Base-by-base conservation (phyloP, 23 tunicate species). In the Phallusia fumigata region DNA sequence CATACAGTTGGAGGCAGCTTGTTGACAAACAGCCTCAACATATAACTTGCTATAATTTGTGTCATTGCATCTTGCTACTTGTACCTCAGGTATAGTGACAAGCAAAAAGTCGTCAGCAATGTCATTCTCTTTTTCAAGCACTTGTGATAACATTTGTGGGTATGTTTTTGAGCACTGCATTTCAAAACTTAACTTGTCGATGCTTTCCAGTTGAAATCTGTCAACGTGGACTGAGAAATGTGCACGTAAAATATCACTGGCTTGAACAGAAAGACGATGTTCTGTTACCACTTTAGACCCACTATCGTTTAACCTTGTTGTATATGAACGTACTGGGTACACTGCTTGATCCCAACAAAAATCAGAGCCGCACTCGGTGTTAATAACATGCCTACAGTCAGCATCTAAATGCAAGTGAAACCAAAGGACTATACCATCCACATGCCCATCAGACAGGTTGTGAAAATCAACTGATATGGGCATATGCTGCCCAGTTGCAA, bases 261-360 rank as follows among this genome's bases (percentile, higher is more conserved):
- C 78, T 28, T 76, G 19, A 24, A 82, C 45, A 5, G 26, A 13
- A 13, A 80, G 30, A 6, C 87, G 81, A 12, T 53, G 3, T 16
- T 32, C 12, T 35, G 2, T 45, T 16, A 40, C 35, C 10, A 40
- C 35, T 19, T 77, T 40, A 31, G 51, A 30, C 24, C 31, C 30
- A 0, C 31, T 3, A 52, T 40, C 51, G 10, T 24, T 33, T 21
- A 3, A 24, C 12, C 2, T 16, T 19, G 19, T 10, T 35, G 21
- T 33, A 36, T 26, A 75, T 30, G 31, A 32, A 0, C 90, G 91
- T 47, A 94, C 50, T 19, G 98, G 98, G 75, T 85, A 94, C n/a
- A 94, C 88, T 19, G 93, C 93, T 82, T 94, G 98, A n/a, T 94
- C 93, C 98, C 98, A 94, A 73, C 98, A 93, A 77, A 52, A 53